Percentiles rank a stretch among this genome's conserved stretches.
Conservation (phyloP, 2,797 vertebrate species). For the Arrhamphus sclerolepis region DNA sequence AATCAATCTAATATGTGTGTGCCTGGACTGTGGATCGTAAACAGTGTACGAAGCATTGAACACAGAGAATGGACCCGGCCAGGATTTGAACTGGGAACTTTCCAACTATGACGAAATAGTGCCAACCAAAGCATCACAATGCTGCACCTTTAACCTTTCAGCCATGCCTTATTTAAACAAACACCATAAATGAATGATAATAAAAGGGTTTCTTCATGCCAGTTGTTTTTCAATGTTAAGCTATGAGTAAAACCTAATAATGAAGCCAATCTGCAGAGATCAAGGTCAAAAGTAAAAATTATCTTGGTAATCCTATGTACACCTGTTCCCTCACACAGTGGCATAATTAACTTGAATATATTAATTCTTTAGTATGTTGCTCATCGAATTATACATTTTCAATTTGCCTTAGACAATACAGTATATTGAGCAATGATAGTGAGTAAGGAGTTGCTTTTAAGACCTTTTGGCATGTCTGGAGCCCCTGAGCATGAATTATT, state of each 20-base stretch:
- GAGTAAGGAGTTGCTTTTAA: constrained; percentile 64
- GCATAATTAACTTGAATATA: constrained; percentile 89
- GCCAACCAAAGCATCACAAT: neutral
- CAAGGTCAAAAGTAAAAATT: constrained; percentile 79
- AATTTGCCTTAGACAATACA: constrained; percentile 76
- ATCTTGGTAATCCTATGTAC: constrained; percentile 74
- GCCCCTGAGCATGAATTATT: constrained; percentile 76
- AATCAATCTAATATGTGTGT: too few species aligned
- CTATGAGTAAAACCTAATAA: constrained; percentile 74
- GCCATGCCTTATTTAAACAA: constrained; percentile 73
- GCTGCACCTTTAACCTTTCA: constrained; percentile 55
- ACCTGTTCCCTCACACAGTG: constrained; percentile 79
- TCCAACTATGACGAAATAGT: neutral
- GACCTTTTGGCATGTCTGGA: constrained; percentile 70
- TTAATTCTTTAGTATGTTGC: constrained; percentile 88
- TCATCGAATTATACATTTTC: constrained; percentile 87
- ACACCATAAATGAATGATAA: constrained; percentile 69
- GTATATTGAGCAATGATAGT: constrained; percentile 62
- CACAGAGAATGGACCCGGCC: too few species aligned
- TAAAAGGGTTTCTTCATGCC: constrained; percentile 48
- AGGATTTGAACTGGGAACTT: neutral
- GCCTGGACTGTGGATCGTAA: too few species aligned
- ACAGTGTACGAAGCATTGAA: too few species aligned
- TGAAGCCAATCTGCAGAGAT: constrained; percentile 75
- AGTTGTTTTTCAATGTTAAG: constrained; percentile 75